Conservation (phyloP, 2,888 invertebrate species). For the Halocaridina rubra region DNA sequence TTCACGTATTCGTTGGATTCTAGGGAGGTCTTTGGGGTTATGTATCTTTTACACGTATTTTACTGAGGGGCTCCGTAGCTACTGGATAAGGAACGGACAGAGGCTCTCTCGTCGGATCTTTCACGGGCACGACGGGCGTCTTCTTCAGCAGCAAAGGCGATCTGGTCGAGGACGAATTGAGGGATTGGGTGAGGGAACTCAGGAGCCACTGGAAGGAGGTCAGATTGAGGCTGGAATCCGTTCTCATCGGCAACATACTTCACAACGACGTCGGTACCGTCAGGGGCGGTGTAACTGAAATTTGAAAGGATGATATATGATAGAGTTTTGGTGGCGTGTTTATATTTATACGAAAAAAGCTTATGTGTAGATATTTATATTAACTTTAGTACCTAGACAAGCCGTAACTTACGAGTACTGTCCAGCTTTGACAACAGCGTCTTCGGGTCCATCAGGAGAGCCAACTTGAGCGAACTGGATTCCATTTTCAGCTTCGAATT, state of each 20-base stretch:
- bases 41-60: too few relatives aligned
- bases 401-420: constrained; percentile 33
- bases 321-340: not conserved
- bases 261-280: constrained; percentile 35
- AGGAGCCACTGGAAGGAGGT: constrained; percentile 37
- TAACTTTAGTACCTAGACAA: not conserved
- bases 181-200: constrained; percentile 49
- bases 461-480: constrained; percentile 27
- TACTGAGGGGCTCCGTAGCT: not conserved
- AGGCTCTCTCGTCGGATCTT: not conserved
- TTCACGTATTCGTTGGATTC: not conserved
- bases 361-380: not conserved
- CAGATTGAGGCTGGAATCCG: constrained; percentile 54
- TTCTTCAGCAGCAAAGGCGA: constrained; percentile 44
- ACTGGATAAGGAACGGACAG: not conserved
- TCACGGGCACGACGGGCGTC: constrained; percentile 28
- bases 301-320: too few relatives aligned
- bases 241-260: constrained; percentile 56
- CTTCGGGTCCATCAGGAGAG: constrained; percentile 22
- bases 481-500: constrained; percentile 56
- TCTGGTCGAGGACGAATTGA: constrained; percentile 54
- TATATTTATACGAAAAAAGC: not conserved
- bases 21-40: too few relatives aligned
- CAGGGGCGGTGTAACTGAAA: constrained; percentile 54
- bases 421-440: constrained; percentile 35